Percentiles rank a stretch among this genome's conserved stretches.
Conservation (phyloP, 2,888 invertebrate genomes). For the Girardia tigrina region DNA sequence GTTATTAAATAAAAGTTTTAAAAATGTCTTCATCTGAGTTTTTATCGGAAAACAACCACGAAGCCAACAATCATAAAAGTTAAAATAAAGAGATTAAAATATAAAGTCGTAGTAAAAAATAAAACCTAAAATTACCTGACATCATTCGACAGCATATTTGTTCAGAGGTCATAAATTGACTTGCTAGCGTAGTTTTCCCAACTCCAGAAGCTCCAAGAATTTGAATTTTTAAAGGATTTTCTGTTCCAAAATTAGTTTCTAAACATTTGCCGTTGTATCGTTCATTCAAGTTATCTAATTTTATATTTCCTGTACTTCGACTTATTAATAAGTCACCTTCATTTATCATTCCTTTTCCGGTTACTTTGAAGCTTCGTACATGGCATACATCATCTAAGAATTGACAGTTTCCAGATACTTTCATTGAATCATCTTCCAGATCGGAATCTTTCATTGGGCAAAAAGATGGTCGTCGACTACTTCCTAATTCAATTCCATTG, state of each 20-base stretch:
- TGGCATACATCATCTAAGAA: not conserved
- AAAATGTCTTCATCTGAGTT: too few species aligned
- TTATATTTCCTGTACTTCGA: not conserved
- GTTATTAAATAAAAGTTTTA: too few species aligned
- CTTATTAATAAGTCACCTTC: slow-evolving; percentile 6
- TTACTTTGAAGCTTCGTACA: slow-evolving; percentile 11
- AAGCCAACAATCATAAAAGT: too few species aligned
- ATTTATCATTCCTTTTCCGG: slow-evolving; percentile 1
- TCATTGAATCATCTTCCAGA: not conserved
- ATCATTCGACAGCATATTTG: not conserved
- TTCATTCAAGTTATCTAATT: not conserved
- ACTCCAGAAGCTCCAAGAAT: not conserved
- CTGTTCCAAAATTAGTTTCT: not conserved
- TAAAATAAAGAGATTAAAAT: too few species aligned
- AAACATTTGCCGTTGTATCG: not conserved
- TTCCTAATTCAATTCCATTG: not conserved
- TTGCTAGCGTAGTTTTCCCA: not conserved
- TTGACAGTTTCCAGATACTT: not conserved
- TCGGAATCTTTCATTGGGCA: not conserved
- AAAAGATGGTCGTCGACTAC: not conserved
- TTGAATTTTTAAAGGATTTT: not conserved
- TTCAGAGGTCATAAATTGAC: slow-evolving; percentile 19
- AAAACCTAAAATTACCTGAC: not conserved
- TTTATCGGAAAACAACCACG: too few species aligned
- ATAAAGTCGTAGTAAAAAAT: too few species aligned